Evolutionary conservation across 2,888 invertebrate genomes (phyloP).

Genomic region (Anarsia innoxiella): DNA sequence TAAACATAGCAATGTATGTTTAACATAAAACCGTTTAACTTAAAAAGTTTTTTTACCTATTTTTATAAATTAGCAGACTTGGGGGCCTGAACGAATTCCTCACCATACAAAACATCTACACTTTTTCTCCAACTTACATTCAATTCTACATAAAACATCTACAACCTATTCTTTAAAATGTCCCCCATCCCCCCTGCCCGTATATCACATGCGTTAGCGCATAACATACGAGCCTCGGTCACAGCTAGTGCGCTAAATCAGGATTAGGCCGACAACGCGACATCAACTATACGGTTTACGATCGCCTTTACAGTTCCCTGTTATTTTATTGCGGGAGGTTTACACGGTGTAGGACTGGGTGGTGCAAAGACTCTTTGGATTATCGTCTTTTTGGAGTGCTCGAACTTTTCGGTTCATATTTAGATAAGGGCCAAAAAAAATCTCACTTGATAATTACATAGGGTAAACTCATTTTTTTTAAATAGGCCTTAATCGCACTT

Average conservation of each 20-base stretch:
- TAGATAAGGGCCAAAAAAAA: too few relatives aligned
- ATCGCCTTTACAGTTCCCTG: slow-evolving; percentile 35
- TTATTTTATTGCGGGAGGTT: slow-evolving; percentile 57
- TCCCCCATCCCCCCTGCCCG: slow-evolving; percentile 13
- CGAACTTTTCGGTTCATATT: too few relatives aligned
- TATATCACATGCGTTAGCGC: slow-evolving; percentile 42
- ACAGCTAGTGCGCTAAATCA: slow-evolving; percentile 63
- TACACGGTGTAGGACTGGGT: slow-evolving; percentile 28
- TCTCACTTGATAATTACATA: too few relatives aligned
- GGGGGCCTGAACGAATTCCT: too few relatives aligned
- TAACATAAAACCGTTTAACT: too few relatives aligned
- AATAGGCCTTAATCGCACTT: too few relatives aligned
- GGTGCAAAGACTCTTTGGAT: slow-evolving; percentile 5
- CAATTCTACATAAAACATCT: neutral
- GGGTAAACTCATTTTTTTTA: too few relatives aligned
- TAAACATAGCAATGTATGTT: too few relatives aligned
- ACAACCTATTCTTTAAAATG: neutral
- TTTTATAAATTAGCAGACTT: too few relatives aligned
- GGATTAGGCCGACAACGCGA: slow-evolving; percentile 62
- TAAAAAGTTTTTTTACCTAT: too few relatives aligned
- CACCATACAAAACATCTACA: too few relatives aligned
- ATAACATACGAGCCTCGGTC: slow-evolving; percentile 50
- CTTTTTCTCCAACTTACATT: slow-evolving; percentile 13
- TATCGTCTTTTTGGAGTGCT: slow-evolving; percentile 13
- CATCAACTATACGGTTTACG: slow-evolving; percentile 61